These are phyloP conservation scores for Epistrophe grossulariae DNA, from an alignment of 2,888 invertebrate genomes.

Conservation along the genomic window DNA sequence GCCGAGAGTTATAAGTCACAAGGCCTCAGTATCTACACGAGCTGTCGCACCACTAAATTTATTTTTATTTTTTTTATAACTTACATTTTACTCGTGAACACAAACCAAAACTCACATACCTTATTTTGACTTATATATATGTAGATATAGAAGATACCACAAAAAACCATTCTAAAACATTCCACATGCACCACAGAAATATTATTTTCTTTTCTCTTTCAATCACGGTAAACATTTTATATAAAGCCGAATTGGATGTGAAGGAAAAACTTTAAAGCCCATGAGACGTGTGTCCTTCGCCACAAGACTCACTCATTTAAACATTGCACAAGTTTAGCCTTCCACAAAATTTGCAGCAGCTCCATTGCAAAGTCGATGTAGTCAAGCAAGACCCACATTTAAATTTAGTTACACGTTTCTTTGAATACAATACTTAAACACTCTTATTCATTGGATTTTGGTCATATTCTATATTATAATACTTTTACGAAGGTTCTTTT, in stretches of 20 bases:
- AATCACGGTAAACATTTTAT: conserved; percentile 23
- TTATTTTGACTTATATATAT: neutral
- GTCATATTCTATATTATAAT: neutral
- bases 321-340: conserved; percentile 35
- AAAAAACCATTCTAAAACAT: conserved; percentile 6
- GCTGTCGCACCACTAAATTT: no score
- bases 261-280: conserved; percentile 10
- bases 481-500: no score
- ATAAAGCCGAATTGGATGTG: conserved; percentile 17
- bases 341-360: conserved; percentile 40
- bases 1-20: no score
- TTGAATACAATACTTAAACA: conserved; percentile 19
- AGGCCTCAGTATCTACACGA: no score
- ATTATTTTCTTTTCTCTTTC: conserved; percentile 10
- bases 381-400: conserved; percentile 38
- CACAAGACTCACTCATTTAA: conserved; percentile 25
- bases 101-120: neutral
- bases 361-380: conserved; percentile 31
- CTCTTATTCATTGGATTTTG: neutral
- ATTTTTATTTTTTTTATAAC: no score
- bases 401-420: conserved; percentile 47
- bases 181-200: conserved; percentile 11
- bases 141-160: no score
- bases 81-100: neutral
- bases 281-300: conserved; percentile 43